A percentile compares a stretch with the other conserved stretches of the same genome.
These are phyloP conservation scores for Crotalus tigris DNA, from an alignment of 2,113 vertebrate genomes.

Conservation along the genomic window DNA sequence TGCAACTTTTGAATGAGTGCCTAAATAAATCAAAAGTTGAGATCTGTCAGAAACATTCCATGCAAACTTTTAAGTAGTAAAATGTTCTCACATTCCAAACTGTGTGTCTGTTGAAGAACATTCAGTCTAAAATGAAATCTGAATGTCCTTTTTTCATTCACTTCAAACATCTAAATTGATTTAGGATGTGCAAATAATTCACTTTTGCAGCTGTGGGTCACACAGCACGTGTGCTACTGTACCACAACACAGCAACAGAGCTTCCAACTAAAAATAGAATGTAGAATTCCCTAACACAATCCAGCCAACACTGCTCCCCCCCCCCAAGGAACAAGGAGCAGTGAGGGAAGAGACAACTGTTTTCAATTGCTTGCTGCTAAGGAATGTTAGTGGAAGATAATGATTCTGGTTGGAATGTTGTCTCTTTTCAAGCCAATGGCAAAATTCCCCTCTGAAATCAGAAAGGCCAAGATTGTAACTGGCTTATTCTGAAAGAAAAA, in stretches of 20 bases:
- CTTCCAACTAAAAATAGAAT: slow-evolving; percentile 63
- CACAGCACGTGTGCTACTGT: slow-evolving; percentile 52
- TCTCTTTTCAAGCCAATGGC: slow-evolving; percentile 29
- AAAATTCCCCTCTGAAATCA: slow-evolving; percentile 24
- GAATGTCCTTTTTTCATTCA: slow-evolving; percentile 46
- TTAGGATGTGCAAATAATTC: slow-evolving; percentile 62
- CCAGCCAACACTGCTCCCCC: slow-evolving; percentile 51
- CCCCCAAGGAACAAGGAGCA: background rate
- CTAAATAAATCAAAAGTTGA: slow-evolving; percentile 2
- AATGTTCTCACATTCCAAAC: slow-evolving; percentile 17
- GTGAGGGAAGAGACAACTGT: slow-evolving; percentile 53
- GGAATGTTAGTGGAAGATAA: slow-evolving; percentile 66
- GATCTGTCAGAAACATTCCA: slow-evolving; percentile 16
- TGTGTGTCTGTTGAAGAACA: slow-evolving; percentile 34
- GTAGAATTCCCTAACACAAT: slow-evolving; percentile 62
- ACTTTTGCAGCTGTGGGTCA: slow-evolving; percentile 55
- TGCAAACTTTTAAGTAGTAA: slow-evolving; percentile 12
- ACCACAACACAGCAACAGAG: slow-evolving; percentile 51
- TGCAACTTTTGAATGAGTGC: background rate
- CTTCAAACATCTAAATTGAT: slow-evolving; percentile 58
- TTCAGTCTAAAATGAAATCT: slow-evolving; percentile 50
- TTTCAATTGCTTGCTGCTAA: slow-evolving; percentile 66
- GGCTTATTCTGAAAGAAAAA: slow-evolving; percentile 6
- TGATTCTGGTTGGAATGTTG: slow-evolving; percentile 34
- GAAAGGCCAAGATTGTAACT: slow-evolving; percentile 14